Conservation (phyloP, 2,888 invertebrate genomes). For the Melanotus villosus region DNA sequence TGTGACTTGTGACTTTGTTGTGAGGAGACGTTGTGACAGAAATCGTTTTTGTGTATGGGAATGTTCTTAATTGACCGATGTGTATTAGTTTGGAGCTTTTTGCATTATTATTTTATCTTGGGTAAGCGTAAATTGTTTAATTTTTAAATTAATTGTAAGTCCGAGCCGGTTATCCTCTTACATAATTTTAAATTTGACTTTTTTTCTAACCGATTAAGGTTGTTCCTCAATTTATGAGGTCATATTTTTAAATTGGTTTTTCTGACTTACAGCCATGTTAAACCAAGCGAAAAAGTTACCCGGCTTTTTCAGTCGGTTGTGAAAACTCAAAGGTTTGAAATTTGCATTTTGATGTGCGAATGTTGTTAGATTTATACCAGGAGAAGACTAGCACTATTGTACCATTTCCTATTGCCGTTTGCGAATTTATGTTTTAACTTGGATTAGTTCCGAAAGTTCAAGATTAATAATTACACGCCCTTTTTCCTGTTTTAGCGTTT, state of each 20-base stretch:
- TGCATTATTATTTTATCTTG: background rate
- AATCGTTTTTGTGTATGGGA: constrained; percentile 26
- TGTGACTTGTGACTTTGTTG: constrained; percentile 24
- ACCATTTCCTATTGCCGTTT: too few species aligned
- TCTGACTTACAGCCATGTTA: background rate
- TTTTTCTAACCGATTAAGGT: too few species aligned
- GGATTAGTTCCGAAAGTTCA: too few species aligned
- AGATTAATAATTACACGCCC: too few species aligned
- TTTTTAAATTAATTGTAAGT: background rate
- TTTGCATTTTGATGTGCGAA: background rate
- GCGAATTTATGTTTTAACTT: too few species aligned
- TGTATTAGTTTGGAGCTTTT: constrained; percentile 31
- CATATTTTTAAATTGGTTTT: constrained; percentile 6
- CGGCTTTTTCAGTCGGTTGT: background rate
- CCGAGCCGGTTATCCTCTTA: too few species aligned
- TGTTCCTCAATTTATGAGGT: too few species aligned
- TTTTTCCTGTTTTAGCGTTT: too few species aligned
- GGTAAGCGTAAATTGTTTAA: background rate
- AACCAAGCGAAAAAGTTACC: background rate
- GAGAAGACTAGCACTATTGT: too few species aligned
- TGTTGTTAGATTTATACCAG: too few species aligned
- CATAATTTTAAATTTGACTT: too few species aligned
- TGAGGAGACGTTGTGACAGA: background rate
- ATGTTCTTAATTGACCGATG: constrained; percentile 32
- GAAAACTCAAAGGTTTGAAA: background rate